Evolutionary conservation across 2,113 vertebrate genomes (phyloP).

Genomic region (Pantherophis guttatus): DNA sequence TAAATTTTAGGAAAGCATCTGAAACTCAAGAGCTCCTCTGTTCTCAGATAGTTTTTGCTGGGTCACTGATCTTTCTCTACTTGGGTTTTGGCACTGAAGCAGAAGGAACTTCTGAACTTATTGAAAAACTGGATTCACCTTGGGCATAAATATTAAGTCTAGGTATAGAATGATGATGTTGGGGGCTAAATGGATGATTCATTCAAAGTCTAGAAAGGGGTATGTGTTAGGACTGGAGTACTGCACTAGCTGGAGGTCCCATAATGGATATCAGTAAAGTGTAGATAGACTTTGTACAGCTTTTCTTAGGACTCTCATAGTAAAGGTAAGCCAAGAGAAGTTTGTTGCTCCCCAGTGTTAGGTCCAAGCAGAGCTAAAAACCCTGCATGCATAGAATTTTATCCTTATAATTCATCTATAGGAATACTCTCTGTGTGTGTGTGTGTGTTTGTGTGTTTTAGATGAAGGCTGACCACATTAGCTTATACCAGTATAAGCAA

Average conservation of each 20-base stretch:
- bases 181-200: background rate
- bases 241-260: background rate
- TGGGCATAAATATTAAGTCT: background rate
- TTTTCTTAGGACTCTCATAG: background rate
- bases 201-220: background rate
- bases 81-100: background rate
- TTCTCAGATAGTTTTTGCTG: background rate
- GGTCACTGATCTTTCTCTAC: background rate
- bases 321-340: background rate
- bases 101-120: background rate
- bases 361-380: background rate
- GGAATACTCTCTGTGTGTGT: background rate
- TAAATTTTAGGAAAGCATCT: background rate
- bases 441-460: background rate
- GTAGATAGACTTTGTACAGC: background rate
- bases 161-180: background rate
- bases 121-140: background rate
- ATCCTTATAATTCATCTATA: background rate
- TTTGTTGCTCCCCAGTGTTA: background rate
- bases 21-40: background rate
- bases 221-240: background rate
- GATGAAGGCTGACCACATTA: background rate
- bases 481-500: background rate
- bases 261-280: background rate
- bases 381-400: background rate